Base-by-base conservation (phyloP, 2,888 invertebrate genomes). In the Macrophya annulata region DNA sequence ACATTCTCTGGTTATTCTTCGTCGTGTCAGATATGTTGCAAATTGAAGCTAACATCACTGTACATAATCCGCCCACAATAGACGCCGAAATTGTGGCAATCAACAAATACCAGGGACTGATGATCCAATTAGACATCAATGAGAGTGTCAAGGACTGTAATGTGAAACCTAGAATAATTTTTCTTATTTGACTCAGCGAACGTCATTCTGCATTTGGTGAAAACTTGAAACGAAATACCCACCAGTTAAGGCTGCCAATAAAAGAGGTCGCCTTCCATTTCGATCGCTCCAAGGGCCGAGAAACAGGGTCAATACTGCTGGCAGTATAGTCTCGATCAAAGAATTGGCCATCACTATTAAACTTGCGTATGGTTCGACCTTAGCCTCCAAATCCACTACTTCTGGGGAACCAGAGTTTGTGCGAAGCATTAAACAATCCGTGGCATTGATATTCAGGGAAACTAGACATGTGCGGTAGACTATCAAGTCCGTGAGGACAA, bases 241-340 rank as follows among this genome's bases (percentile, higher is more conserved):
- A 96, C 97, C 96, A 87, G 95, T 91, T 86, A 96, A 94, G 4
- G 96, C 95, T 88, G 95, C 94, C 4, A 97, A 91, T 62, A 97
- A 90, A 84, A 97, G 93, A 9, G 97, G 96, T 90, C 96, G 96
- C 74, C 97, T 94, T 45, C 98, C 97, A 93, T 96, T 95, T 87
- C 95, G 96, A 90, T 97, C 97, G 77, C 97, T 97, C 97, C 97
- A 98, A 0, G 97, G 96, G 12, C 97, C 97, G 87, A 97, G 92
- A 90, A 97, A 97, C 77, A 97, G 94, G 81, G 96, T 96, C 8
- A 96, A 91, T 68, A 96, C 89, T 0, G 97, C 96, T 1, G 97
- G 96, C 81, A 96, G 94, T 71, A 97, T 93, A 62, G 96, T 95
- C 88, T 96, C 96, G 51, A 97, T 92, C 0, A 97, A 92, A 1